A percentile compares a stretch with the other conserved stretches of the same genome.
Evolutionary conservation across 1,140 invertebrate species (phyloP).

Genomic region (Heliothis subflexa): DNA sequence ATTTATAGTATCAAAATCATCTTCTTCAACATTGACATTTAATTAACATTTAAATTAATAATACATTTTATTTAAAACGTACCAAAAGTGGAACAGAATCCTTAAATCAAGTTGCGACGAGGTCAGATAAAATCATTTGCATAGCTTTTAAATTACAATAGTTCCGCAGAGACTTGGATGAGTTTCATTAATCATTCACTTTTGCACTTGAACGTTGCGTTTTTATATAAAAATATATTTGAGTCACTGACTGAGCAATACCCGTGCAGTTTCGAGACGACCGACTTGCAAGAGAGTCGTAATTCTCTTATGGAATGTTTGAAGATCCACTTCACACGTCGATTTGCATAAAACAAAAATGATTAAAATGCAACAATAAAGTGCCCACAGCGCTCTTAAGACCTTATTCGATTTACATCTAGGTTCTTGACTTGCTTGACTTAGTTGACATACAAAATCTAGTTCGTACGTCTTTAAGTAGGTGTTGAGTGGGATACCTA

Average conservation of each 20-base stretch:
- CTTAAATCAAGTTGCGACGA: slow-evolving; percentile 76
- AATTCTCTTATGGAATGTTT: slow-evolving; percentile 68
- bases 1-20: slow-evolving; percentile 73
- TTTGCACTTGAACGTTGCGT: slow-evolving; percentile 52
- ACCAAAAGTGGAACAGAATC: slow-evolving; percentile 80
- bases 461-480: slow-evolving; percentile 32
- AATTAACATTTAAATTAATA: slow-evolving; percentile 82
- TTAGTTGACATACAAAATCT: slow-evolving; percentile 59
- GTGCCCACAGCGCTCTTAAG: slow-evolving; percentile 61
- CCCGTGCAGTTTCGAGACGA: slow-evolving; percentile 62
- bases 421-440: slow-evolving; percentile 44
- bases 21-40: slow-evolving; percentile 77
- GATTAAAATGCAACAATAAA: slow-evolving; percentile 64
- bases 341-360: slow-evolving; percentile 73
- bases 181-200: slow-evolving; percentile 58
- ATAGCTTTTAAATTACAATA: slow-evolving; percentile 71
- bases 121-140: slow-evolving; percentile 76
- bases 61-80: slow-evolving; percentile 80
- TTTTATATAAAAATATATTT: slow-evolving; percentile 40
- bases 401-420: slow-evolving; percentile 63
- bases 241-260: slow-evolving; percentile 35
- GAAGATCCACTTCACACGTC: slow-evolving; percentile 61
- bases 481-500: slow-evolving; percentile 38
- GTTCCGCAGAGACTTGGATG: slow-evolving; percentile 54
- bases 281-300: slow-evolving; percentile 64